Evolutionary conservation across 2,888 invertebrate genomes (phyloP), one percentile per base, ranked within the genome.

Genomic region (Pteria penguin): DNA sequence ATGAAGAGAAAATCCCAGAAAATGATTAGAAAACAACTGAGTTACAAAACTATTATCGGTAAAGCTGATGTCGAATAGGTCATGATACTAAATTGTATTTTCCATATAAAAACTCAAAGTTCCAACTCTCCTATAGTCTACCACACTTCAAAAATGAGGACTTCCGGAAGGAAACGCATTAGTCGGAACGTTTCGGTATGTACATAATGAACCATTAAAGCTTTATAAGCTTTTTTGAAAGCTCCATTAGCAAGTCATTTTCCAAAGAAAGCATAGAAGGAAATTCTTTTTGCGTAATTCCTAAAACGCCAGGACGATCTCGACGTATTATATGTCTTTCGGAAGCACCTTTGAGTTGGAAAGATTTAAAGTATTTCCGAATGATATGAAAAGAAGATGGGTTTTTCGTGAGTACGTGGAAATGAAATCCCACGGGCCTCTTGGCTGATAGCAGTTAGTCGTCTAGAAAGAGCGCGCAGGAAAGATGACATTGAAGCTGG

Each of bases 351-450:
- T 60, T 26, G 26, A 60, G 60, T 11, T 18, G 5, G 14, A 8
- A 60, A 26, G 11, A 27, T n/a, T 60, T 26, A 60, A 60, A 60
- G 11, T 26, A 29, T n/a, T 60, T 60, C 60, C 60, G 60, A 60
- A 26, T 60, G 24, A 11, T 4, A 60, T 11, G 22, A 26, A 60
- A 60, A 60, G 11, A 45, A 60, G 22, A 60, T 26, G 27, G 8
- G 60, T 60, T n/a, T 24, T n/a, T 26, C 22, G 60, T 60, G 22
- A 8, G 22, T 26, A 26, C 24, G 27, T 11, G 27, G 27, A 26
- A 60, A 60, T 60, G 14, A 27, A 60, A 60, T 60, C 60, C 60
- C 11, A 60, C 22, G 60, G 22, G 24, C 22, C 14, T n/a, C 24
- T 60, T 22, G 11, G 24, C 4, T n/a, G 14, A 11, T 26, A 29